phyloP scores from a whole-genome alignment of 2,888 invertebrate genomes.

The Patella depressa region DNA sequence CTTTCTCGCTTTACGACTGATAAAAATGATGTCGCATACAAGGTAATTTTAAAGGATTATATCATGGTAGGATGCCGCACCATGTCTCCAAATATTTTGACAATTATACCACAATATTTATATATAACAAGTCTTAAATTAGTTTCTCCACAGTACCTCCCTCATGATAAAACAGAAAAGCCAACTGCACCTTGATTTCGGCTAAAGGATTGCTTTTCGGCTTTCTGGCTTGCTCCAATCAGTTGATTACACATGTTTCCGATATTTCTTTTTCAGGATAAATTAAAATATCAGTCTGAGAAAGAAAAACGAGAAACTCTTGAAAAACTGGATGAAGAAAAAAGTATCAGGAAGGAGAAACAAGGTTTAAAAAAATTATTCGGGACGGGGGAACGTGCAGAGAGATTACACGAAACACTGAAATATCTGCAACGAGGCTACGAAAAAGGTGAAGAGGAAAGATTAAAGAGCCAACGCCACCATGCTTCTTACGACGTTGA shows the following conservation, averaged over 20 bases:
- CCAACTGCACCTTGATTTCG: too few relatives aligned
- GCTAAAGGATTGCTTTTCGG: too few relatives aligned
- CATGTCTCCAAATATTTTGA: too few relatives aligned
- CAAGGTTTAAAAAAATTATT: slow-evolving; percentile 40
- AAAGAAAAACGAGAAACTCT: slow-evolving; percentile 35
- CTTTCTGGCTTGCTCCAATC: too few relatives aligned
- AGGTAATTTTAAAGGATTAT: slow-evolving; percentile 37
- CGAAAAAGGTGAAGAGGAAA: slow-evolving; percentile 47
- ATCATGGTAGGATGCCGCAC: too few relatives aligned
- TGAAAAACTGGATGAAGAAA: slow-evolving; percentile 34
- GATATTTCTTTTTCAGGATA: too few relatives aligned
- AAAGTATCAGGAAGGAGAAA: slow-evolving; percentile 44
- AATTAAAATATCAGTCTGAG: slow-evolving; percentile 4
- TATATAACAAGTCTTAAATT: too few relatives aligned
- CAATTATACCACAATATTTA: too few relatives aligned
- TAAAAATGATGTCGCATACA: slow-evolving; percentile 55
- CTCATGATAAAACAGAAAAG: too few relatives aligned
- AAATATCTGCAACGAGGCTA: slow-evolving; percentile 55
- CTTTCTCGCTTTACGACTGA: slow-evolving; percentile 48
- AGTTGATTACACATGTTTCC: too few relatives aligned
- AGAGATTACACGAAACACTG: slow-evolving; percentile 58
- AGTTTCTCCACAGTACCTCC: too few relatives aligned
- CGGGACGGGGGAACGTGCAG: slow-evolving; percentile 56
- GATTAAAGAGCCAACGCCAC: not conserved
- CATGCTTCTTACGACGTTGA: too few relatives aligned